Conservation (phyloP, 2,113 vertebrate genomes). For the Thryonomys swinderianus region DNA sequence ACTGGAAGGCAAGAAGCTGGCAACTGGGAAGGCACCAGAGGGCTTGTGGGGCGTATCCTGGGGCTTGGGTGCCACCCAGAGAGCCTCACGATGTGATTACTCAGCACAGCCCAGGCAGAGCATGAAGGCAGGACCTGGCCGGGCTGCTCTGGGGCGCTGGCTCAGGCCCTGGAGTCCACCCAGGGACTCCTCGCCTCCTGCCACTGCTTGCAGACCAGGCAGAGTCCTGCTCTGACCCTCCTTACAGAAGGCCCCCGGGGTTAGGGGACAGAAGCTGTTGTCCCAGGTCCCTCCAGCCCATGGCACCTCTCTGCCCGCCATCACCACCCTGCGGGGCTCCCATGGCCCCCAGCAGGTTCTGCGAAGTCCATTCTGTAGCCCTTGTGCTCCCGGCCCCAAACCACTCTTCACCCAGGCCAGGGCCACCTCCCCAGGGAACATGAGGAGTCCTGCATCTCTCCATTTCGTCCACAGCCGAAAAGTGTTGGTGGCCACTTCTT, state of each 20-base stretch:
- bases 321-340: not conserved
- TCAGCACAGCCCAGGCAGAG: not conserved
- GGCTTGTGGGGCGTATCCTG: not conserved
- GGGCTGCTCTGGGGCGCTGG: no score
- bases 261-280: not conserved
- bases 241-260: not conserved
- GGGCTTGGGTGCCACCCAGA: not conserved
- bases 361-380: not conserved
- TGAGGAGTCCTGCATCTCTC: not conserved
- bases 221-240: not conserved
- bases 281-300: not conserved
- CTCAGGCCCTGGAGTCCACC: not conserved
- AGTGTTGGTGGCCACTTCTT: not conserved
- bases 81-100: not conserved
- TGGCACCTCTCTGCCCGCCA: not conserved
- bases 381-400: not conserved
- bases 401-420: not conserved
- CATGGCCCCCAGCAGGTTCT: no score
- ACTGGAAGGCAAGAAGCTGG: not conserved
- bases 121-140: no score
- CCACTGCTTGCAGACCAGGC: not conserved
- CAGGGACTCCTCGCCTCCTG: not conserved
- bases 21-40: not conserved
- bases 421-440: not conserved
- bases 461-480: not conserved